Evolutionary conservation across 2,888 invertebrate species (phyloP), one percentile per base, ranked within the genome.

Genomic region (Caenorhabditis imperialis): DNA sequence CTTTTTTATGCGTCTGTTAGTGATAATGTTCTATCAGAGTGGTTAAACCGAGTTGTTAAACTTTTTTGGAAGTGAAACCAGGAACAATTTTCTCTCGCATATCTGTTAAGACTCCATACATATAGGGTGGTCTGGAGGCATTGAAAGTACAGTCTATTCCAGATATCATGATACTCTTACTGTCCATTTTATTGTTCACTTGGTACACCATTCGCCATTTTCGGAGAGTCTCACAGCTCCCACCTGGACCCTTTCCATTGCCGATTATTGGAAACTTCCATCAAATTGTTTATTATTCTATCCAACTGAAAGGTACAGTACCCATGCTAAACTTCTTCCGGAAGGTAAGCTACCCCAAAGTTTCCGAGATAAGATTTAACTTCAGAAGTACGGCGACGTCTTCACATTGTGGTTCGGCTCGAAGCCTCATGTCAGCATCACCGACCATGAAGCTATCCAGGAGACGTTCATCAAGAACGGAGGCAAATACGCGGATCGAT

Each of bases 191-290:
- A n/a, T n/a, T n/a, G n/a, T n/a, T n/a, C n/a, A n/a, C 37, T 18
- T 44, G 27, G 30, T 16, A 47, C 3, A n/a, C 47, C 6, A 30
- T 58, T 12, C 35, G 45, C 8, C 58, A 58, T 8, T 35, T 47
- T 10, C 58, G 37, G 8, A 53, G 27, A 20, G 47, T n/a, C n/a
- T n/a, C 37, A 14, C 25, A 25, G 1, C 23, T 58, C 14, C 47
- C 58, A n/a, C 58, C 58, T n/a, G 58, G 58, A 47, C 58, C 58
- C 5, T n/a, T n/a, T n/a, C n/a, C n/a, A n/a, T n/a, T n/a, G n/a
- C n/a, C n/a, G n/a, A n/a, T n/a, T 7, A 33, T 51, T 18, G 42
- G 51, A 27, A 77, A 74, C 33, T 10, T 77, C 12, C 58, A 37
- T 10, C 57, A 58, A 44, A 20, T 77, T 4, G n/a, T 60, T 3